phyloP scores from a whole-genome alignment of 1,140 invertebrate species.

The Drosophila guanche region DNA sequence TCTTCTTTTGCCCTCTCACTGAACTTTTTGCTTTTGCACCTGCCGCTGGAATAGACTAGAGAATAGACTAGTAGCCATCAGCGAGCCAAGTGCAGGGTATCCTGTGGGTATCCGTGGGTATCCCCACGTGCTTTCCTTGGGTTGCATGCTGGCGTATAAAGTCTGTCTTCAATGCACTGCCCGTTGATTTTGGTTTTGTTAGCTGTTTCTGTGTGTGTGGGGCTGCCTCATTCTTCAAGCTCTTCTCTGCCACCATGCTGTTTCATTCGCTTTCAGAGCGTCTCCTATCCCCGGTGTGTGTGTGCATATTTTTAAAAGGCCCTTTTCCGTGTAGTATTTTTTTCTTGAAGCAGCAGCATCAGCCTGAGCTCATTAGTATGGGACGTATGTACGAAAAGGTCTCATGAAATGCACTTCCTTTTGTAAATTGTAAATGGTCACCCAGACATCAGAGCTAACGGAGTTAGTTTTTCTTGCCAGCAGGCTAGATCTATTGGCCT shows the following conservation, averaged over 20 bases:
- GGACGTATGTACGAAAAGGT: neutral
- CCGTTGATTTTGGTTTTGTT: conserved; percentile 63
- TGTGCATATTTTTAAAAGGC: conserved; percentile 24
- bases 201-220: conserved; percentile 68
- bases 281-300: conserved; percentile 15
- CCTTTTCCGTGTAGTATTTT: conserved; percentile 13
- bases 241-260: conserved; percentile 31
- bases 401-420: conserved; percentile 46
- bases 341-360: conserved; percentile 9
- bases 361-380: conserved; percentile 33
- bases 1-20: too few species aligned
- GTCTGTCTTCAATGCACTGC: conserved; percentile 61
- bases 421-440: conserved; percentile 49
- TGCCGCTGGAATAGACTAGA: too few species aligned
- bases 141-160: conserved; percentile 14
- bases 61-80: too few species aligned
- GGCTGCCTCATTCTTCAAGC: conserved; percentile 15
- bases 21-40: too few species aligned
- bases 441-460: conserved; percentile 20
- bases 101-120: too few species aligned
- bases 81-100: too few species aligned
- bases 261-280: conserved; percentile 26
- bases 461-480: conserved; percentile 23
- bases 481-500: conserved; percentile 5
- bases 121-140: neutral